Percentiles rank a stretch among this genome's conserved stretches.
Conservation (phyloP, 2,113 vertebrate genomes). For the Onychostruthus taczanowskii region DNA sequence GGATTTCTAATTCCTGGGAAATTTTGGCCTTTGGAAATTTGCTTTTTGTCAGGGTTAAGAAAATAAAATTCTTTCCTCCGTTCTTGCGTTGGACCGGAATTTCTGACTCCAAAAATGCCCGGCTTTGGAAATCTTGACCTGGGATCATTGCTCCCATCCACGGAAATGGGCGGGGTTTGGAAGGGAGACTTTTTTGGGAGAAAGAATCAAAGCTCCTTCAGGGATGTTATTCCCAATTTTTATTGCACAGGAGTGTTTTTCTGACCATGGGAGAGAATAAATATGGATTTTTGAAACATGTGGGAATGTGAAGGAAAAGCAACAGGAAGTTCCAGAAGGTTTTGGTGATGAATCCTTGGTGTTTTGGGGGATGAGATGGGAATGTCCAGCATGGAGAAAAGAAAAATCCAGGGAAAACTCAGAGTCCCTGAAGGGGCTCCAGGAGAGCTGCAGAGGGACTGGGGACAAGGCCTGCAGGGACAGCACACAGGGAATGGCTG, state of each 20-base stretch:
- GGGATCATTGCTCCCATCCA: neutral
- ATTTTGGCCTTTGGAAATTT: conserved; percentile 21
- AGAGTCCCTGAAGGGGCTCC: neutral
- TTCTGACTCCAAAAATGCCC: neutral
- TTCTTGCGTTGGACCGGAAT: neutral
- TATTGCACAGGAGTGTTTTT: neutral
- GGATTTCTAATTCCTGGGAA: conserved; percentile 43
- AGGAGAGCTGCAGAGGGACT: neutral
- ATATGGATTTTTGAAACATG: fast-evolving
- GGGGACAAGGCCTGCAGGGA: neutral
- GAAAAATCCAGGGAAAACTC: fast-evolving
- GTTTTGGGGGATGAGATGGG: neutral
- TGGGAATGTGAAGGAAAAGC: fast-evolving
- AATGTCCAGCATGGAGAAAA: neutral
- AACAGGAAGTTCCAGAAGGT: neutral
- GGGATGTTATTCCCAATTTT: neutral
- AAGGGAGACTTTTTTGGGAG: neutral
- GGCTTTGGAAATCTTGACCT: neutral
- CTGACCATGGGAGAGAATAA: neutral
- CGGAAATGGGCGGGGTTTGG: neutral
- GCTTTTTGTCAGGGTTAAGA: neutral
- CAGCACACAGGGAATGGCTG: neutral
- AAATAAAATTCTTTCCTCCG: conserved; percentile 19
- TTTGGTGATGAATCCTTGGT: neutral
- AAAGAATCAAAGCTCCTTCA: neutral